Evolutionary conservation across 2,888 invertebrate genomes (phyloP), one percentile per base, ranked within the genome.

Genomic region (Ornithoptera priamus): DNA sequence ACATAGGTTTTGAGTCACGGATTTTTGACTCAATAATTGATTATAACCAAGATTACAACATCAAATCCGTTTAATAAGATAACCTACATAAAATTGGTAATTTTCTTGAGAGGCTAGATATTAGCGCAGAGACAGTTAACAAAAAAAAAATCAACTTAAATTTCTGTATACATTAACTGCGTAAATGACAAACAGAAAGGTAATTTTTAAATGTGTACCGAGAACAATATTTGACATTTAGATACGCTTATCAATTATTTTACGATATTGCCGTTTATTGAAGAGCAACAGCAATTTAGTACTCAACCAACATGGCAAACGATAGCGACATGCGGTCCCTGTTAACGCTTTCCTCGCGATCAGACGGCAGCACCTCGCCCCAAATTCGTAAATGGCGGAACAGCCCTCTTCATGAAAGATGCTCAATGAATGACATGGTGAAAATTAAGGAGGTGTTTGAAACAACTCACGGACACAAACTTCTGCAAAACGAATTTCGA

Each of bases 401-500:
- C 58, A 74, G 73, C 17, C 77, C 79, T 0, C 76, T 79, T 7
- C 78, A 79, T 30, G 80, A 79, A 18, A 74, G 78, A 12, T 80
- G 79, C 60, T 71, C 75, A 6, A 74, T 77, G 70, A 59, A 74
- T 8, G 80, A 94, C 74, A 86, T 94, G 85, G 72, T 86, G 18
- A 88, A 87, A 72, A 82, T 94, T 50, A 88, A 90, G 71, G 85
- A 90, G 36, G 86, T 84, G 0, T 94, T 94, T 75, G 84, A 90
- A 62, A 76, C 77, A 10, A 86, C 92, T 1, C 85, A 88, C 62
- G 82, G 79, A 36, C 86, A 89, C 68, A 88, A 87, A 75, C 76
- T 94, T 76, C 79, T 88, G 46, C 85, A 87, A 0, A 81, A 79
- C 2, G 85, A 91, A 73, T 88, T 94, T 65, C 83, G 92, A 73